phyloP scores from a whole-genome alignment of 2,888 invertebrate genomes.

The Xestoiulus laeticollis region DNA sequence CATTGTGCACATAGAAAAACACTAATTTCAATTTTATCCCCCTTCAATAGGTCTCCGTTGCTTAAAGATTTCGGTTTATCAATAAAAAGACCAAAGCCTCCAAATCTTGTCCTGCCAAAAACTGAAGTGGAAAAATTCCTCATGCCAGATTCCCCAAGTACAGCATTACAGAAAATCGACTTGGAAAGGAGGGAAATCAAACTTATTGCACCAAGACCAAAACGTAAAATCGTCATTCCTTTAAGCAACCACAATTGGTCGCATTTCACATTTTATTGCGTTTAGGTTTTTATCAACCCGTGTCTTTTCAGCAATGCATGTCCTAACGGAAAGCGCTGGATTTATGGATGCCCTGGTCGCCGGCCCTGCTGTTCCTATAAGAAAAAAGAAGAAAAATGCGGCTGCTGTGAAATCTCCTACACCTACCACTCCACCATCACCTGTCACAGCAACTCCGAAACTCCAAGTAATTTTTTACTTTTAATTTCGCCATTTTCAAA shows the following conservation, averaged over 20 bases:
- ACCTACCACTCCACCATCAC: constrained; percentile 75
- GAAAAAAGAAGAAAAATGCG: constrained; percentile 72
- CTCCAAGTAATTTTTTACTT: constrained; percentile 63
- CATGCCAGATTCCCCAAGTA: neutral
- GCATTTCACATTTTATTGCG: neutral
- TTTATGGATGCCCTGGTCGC: constrained; percentile 91
- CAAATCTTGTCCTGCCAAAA: constrained; percentile 57
- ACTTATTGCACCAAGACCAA: constrained; percentile 85
- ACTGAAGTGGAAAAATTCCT: constrained; percentile 44
- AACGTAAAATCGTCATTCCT: neutral
- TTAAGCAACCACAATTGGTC: neutral
- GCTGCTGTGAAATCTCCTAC: constrained; percentile 67
- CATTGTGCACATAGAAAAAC: neutral
- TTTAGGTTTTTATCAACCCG: neutral
- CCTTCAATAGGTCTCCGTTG: neutral
- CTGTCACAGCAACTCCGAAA: constrained; percentile 70
- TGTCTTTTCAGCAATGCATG: constrained; percentile 56
- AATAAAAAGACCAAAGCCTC: constrained; percentile 81
- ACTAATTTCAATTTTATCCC: neutral
- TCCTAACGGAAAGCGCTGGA: constrained; percentile 86
- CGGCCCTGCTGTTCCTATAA: constrained; percentile 71
- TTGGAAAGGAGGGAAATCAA: constrained; percentile 83
- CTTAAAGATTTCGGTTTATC: constrained; percentile 67
- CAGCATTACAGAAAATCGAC: neutral
- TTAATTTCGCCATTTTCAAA: neutral